These are phyloP conservation scores for Argya squamiceps DNA, from an alignment of 2,797 vertebrate genomes.

Conservation along the genomic window DNA sequence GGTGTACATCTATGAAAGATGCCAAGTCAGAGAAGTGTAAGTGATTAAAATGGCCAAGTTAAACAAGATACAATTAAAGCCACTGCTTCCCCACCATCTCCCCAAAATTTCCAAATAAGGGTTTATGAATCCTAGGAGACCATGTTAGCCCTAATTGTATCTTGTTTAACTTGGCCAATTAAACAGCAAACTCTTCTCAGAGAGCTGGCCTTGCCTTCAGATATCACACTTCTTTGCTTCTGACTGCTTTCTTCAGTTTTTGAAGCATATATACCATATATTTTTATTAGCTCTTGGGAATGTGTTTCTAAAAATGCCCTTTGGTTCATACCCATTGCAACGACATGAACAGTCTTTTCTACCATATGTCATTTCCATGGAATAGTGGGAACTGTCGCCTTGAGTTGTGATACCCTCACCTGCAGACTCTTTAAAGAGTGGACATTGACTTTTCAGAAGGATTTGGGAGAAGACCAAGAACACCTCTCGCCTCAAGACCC, in stretches of 20 bases:
- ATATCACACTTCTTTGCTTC: slow-evolving; percentile 73
- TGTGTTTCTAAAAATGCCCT: slow-evolving; percentile 42
- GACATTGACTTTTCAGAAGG: not conserved
- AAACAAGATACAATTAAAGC: slow-evolving; percentile 72
- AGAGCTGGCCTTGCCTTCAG: slow-evolving; percentile 68
- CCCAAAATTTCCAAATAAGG: slow-evolving; percentile 33
- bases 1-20: slow-evolving; percentile 62
- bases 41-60: slow-evolving; percentile 70
- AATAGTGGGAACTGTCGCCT: not conserved
- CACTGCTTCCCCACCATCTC: slow-evolving; percentile 45
- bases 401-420: not conserved
- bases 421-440: not conserved
- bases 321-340: not conserved
- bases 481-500: not conserved
- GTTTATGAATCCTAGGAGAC: slow-evolving; percentile 70
- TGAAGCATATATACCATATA: not conserved
- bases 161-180: slow-evolving; percentile 79
- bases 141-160: slow-evolving; percentile 73
- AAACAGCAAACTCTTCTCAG: slow-evolving; percentile 67
- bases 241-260: slow-evolving; percentile 49
- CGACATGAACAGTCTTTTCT: not conserved
- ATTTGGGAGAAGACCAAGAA: not conserved
- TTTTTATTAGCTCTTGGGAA: slow-evolving; percentile 50
- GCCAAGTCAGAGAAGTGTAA: slow-evolving; percentile 66
- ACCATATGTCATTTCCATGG: not conserved